These are phyloP conservation scores for Disparrhopalites patrizii DNA, from an alignment of 2,888 invertebrate genomes.

Conservation along the genomic window DNA sequence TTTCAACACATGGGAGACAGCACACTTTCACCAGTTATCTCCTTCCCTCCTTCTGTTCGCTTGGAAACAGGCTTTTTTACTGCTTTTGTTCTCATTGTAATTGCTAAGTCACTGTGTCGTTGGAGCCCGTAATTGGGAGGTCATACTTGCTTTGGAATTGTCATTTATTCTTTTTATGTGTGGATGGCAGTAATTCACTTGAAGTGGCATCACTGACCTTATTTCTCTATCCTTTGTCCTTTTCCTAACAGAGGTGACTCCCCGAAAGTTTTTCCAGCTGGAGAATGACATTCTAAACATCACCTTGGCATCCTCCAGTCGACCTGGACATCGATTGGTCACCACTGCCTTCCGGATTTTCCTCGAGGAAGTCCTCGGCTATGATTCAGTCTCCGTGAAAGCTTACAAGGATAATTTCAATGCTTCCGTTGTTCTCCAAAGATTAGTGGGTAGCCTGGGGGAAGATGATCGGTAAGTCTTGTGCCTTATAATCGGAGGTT, in stretches of 20 bases:
- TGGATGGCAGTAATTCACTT: too few species aligned
- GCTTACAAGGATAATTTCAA: constrained; percentile 39
- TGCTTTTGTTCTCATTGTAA: too few species aligned
- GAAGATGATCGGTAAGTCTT: too few species aligned
- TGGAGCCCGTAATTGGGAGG: not conserved
- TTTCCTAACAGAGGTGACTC: not conserved
- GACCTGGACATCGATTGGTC: constrained; percentile 43
- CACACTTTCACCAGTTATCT: too few species aligned
- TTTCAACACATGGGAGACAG: too few species aligned
- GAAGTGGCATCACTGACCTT: not conserved
- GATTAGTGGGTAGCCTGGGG: constrained; percentile 38
- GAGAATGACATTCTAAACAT: constrained; percentile 44
- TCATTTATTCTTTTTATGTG: not conserved
- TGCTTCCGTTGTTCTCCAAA: constrained; percentile 34
- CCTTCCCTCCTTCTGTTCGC: too few species aligned
- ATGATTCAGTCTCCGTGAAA: constrained; percentile 40
- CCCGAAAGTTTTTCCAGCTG: constrained; percentile 41
- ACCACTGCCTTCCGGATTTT: constrained; percentile 45
- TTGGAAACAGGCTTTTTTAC: too few species aligned
- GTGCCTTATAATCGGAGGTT: too few species aligned
- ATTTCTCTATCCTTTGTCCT: constrained; percentile 2
- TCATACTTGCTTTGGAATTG: not conserved
- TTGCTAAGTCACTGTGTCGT: too few species aligned
- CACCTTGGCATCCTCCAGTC: constrained; percentile 41
- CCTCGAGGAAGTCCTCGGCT: constrained; percentile 44